Conservation (phyloP, 1,140 invertebrate species). For the Hycleus phaleratus region DNA sequence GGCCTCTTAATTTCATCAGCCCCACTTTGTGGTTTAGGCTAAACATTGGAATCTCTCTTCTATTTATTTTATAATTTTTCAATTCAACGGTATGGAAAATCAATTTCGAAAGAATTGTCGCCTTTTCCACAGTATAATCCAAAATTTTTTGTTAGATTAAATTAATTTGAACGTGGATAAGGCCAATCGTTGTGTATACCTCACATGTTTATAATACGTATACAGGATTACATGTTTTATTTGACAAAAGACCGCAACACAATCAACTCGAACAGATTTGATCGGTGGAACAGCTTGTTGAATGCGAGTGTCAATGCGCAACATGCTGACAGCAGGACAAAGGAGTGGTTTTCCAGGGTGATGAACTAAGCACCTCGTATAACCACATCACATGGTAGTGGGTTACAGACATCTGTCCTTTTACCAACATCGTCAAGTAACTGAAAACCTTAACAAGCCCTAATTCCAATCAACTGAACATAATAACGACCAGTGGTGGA, state of each 20-base stretch:
- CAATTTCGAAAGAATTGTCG: no score
- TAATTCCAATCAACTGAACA: no score
- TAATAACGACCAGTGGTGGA: no score
- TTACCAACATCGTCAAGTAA: no score
- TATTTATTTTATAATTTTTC: no score
- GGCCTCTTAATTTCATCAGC: slow-evolving; percentile 6
- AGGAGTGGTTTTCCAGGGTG: slow-evolving; percentile 38
- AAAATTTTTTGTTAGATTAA: no score
- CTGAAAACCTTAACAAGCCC: no score
- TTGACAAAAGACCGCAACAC: slow-evolving; percentile 24
- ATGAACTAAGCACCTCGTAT: slow-evolving; percentile 36
- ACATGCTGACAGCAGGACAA: slow-evolving; percentile 35
- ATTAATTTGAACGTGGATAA: slow-evolving; percentile 6
- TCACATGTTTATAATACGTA: slow-evolving; percentile 24
- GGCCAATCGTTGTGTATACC: slow-evolving; percentile 5
- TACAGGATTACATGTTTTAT: slow-evolving; percentile 31
- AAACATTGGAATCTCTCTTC: no score
- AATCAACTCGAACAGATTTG: slow-evolving; percentile 19
- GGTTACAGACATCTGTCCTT: no score
- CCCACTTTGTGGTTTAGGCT: no score
- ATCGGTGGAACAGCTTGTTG: slow-evolving; percentile 16
- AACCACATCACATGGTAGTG: slow-evolving; percentile 6
- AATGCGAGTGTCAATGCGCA: slow-evolving; percentile 15
- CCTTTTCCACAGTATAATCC: no score
- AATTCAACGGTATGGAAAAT: no score